Evolutionary conservation across 2,888 invertebrate genomes (phyloP), one percentile per base, ranked within the genome.

Genomic region (Fabriciana adippe): DNA sequence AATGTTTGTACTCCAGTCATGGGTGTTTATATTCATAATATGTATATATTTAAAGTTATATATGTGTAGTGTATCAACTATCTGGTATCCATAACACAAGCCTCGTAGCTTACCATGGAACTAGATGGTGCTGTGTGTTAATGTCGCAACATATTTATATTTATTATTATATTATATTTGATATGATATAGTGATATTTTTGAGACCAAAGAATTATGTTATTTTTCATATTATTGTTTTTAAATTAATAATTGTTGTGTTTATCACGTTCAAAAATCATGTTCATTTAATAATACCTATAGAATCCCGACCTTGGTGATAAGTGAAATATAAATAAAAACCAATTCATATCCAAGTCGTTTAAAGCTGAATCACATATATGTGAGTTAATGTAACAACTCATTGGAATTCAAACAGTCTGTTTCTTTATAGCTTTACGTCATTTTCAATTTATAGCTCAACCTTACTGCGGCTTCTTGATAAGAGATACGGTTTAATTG

Each of bases 381-480:
- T 18, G 61, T 16, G 61, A 51, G 35, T 21, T 61, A 51, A 57
- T 47, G 47, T 45, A 48, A n/a, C 21, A 51, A 61, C 53, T 61
- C 51, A 61, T 61, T 18, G 61, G 61, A 61, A 61, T 61, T 61
- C 61, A 64, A 57, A 67, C 61, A 64, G 64, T 54, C 55, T 71
- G 71, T 55, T 66, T 66, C 60, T 56, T 66, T 63, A 63, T 47
- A 18, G 21, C 47, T 62, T 67, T 67, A 67, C 69, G 64, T 71
- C 67, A 69, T 67, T 71, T 67, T 67, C 66, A 69, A 69, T 69
- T 71, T 69, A 61, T 61, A 62, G 61, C 62, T 50, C 18, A 62
- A 63, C 62, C 54, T 59, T 68, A 56, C 54, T 68, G 55, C 14
- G 71, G 66, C 66, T 71, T 71, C 69, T 54, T 54, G 68, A 68